phyloP scores from a whole-genome alignment of 2,888 invertebrate species.

The Acanthosepion esculentum region DNA sequence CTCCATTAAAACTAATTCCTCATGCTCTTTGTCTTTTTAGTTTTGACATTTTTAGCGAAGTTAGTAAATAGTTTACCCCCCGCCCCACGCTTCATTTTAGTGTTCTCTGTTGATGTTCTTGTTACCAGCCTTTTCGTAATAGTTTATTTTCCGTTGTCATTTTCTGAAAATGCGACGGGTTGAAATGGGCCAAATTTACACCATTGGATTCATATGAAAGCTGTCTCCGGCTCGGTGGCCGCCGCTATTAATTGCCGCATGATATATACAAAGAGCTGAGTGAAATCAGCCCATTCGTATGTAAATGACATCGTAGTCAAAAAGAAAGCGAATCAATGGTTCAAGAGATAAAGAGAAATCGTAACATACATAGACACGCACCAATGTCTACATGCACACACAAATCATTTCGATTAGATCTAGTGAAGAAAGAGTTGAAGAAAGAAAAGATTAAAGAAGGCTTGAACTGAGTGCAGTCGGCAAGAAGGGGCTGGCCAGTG shows the following conservation, averaged over 20 bases:
- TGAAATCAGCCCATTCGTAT: slow-evolving; percentile 4
- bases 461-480: neutral
- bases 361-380: neutral
- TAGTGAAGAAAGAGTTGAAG: neutral
- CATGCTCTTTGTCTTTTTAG: neutral
- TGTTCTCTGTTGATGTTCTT: neutral
- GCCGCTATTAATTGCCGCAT: neutral
- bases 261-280: neutral
- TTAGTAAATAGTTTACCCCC: neutral
- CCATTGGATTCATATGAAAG: slow-evolving; percentile 8
- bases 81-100: neutral
- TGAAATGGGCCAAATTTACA: neutral
- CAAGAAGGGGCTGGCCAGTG: neutral
- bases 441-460: neutral
- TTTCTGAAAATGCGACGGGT: neutral
- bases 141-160: neutral
- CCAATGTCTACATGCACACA: neutral
- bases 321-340: neutral
- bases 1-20: slow-evolving; percentile 13
- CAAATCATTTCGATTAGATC: neutral
- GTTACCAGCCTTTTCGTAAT: neutral
- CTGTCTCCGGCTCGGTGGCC: slow-evolving; percentile 1
- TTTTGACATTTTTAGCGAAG: neutral
- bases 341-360: neutral
- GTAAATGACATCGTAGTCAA: neutral